Evolutionary conservation across 2,888 invertebrate species (phyloP).

Genomic region (Drosophila cognata): DNA sequence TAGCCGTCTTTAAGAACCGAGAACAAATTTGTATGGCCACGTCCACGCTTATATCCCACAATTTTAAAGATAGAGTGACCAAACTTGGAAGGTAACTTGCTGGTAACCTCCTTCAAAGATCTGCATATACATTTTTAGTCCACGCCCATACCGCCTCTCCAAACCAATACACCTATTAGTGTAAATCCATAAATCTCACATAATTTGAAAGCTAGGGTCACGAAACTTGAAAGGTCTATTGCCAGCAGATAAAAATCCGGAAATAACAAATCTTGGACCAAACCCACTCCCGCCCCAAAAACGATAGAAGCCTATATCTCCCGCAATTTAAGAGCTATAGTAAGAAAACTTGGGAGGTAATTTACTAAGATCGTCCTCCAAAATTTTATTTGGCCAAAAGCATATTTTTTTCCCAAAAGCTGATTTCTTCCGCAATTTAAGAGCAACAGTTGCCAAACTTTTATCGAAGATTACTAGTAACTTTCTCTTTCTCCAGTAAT

Average conservation of each 20-base stretch:
- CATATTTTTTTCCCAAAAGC: too few species aligned
- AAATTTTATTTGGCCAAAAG: too few species aligned
- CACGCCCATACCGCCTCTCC: neutral
- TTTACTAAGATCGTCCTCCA: too few species aligned
- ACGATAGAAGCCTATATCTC: too few species aligned
- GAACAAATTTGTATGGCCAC: neutral
- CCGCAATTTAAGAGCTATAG: too few species aligned
- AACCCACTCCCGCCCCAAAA: too few species aligned
- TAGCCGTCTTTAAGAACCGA: neutral
- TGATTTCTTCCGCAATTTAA: neutral
- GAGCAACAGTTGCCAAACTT: neutral
- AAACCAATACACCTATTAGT: neutral
- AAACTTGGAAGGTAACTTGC: neutral
- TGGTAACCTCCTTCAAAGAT: neutral
- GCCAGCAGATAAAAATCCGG: neutral
- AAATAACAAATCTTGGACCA: neutral
- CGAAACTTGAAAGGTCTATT: too few species aligned
- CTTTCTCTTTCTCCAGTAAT: neutral
- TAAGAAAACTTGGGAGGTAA: too few species aligned
- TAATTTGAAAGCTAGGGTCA: neutral
- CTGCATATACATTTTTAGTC: too few species aligned
- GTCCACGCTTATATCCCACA: neutral
- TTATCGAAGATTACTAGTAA: neutral
- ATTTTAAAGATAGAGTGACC: neutral
- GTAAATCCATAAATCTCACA: too few species aligned